Evolutionary conservation across 2,113 vertebrate genomes (phyloP), one percentile per base, ranked within the genome.

Genomic region (Oxygymnocypris stewartii): DNA sequence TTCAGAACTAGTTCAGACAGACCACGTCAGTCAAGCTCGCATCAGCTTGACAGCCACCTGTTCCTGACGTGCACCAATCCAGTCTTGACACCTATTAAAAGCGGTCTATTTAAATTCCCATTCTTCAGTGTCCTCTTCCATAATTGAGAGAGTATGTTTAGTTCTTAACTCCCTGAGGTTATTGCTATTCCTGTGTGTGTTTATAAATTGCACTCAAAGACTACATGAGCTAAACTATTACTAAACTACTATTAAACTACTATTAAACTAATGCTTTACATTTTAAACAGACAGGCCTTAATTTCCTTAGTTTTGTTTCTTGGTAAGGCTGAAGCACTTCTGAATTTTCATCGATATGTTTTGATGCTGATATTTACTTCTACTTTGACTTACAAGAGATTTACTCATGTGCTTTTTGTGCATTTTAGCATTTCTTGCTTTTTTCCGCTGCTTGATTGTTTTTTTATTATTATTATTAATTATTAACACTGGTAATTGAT

Each of bases 261-360:
- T n/a, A n/a, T n/a, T n/a, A n/a, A n/a, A n/a, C n/a, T n/a, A n/a
- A 61, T 61, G 54, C 54, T 80, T 49, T 67, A 49, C n/a, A 67
- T 82, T 82, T 67, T 49, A 31, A 67, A 67, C 40, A 82, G 42
- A 31, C 78, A 79, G 78, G 37, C 20, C 35, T 79, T 79, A 8
- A 28, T 82, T 65, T 82, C 4, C 37, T 80, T 10, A n/a, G 11
- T 63, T 81, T 44, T 65, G 44, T 67, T 67, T 44, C 4, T 28
- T 67, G 0, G 42, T 31, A 47, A 65, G 35, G 8, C 61, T 47
- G 2, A 69, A 16, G 80, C 25, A 23, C 61, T 69, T 47, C 10
- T 82, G 42, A 69, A 16, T 23, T 69, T 69, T 47, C 25, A 82
- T 82, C 6, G 25, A 69, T 69, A 82, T 82, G 42, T 69, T 69